Conservation (phyloP, 2,888 invertebrate species). For the Netelia melanura region DNA sequence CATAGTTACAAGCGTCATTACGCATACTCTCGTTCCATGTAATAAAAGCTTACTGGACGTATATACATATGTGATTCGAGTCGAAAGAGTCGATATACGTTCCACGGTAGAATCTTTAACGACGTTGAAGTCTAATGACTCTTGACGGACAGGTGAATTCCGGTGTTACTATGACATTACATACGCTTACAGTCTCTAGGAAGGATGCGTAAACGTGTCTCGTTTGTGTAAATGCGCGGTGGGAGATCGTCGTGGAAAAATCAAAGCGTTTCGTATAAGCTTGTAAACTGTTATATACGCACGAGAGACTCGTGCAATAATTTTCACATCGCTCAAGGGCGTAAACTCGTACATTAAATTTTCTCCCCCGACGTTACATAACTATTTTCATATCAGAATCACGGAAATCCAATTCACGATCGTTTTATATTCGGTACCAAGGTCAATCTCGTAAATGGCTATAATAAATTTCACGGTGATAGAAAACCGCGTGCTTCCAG, state of each 20-base stretch:
- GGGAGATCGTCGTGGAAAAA: conserved; percentile 16
- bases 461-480: conserved; percentile 49
- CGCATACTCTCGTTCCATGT: conserved; percentile 25
- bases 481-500: conserved; percentile 34
- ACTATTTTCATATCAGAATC: background rate
- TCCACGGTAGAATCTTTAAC: conserved; percentile 4
- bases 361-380: no score
- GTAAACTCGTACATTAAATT: no score
- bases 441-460: conserved; percentile 34
- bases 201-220: conserved; percentile 14
- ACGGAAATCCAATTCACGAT: conserved; percentile 25
- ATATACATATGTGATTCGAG: background rate
- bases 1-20: conserved; percentile 20
- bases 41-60: conserved; percentile 36
- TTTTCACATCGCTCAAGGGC: no score
- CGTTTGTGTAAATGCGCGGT: background rate
- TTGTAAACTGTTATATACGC: background rate
- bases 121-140: conserved; percentile 37
- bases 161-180: conserved; percentile 43
- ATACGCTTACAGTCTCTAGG: conserved; percentile 19
- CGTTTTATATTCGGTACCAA: conserved; percentile 34
- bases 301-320: background rate
- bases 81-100: background rate
- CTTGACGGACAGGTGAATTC: conserved; percentile 14
- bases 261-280: conserved; percentile 10